phyloP scores from a whole-genome alignment of 1,140 invertebrate genomes.

The Pseudomyrmex dendroicus region DNA sequence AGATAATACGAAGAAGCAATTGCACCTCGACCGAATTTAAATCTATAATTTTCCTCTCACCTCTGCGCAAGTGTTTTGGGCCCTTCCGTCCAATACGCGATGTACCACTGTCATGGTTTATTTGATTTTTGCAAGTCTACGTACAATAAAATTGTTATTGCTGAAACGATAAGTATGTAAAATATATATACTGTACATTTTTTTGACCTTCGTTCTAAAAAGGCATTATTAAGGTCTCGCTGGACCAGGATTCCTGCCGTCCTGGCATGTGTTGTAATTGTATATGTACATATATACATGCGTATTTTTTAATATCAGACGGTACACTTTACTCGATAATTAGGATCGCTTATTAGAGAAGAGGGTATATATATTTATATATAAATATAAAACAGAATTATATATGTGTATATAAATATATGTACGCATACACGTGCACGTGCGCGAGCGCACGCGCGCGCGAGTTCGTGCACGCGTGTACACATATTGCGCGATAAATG shows the following conservation, averaged over 20 bases:
- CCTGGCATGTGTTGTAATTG: constrained; percentile 76
- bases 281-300: constrained; percentile 76
- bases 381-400: constrained; percentile 65
- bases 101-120: constrained; percentile 84
- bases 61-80: constrained; percentile 84
- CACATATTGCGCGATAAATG: constrained; percentile 69
- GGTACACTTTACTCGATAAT: constrained; percentile 75
- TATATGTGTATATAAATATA: constrained; percentile 62
- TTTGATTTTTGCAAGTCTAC: constrained; percentile 84
- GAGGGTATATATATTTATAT: constrained; percentile 72
- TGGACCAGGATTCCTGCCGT: constrained; percentile 76
- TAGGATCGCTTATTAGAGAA: constrained; percentile 75
- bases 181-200: constrained; percentile 75
- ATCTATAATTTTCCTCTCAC: constrained; percentile 82
- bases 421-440: constrained; percentile 14
- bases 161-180: constrained; percentile 81
- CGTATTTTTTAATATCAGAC: constrained; percentile 77
- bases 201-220: constrained; percentile 73
- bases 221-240: constrained; percentile 75
- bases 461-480: constrained; percentile 67
- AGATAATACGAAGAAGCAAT: constrained; percentile 75
- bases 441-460: constrained; percentile 33
- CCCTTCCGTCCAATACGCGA: constrained; percentile 84
- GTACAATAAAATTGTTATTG: constrained; percentile 85
- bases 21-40: constrained; percentile 82